These are phyloP conservation scores for Nomada goodeniana DNA, from an alignment of 2,888 invertebrate species.

Conservation along the genomic window DNA sequence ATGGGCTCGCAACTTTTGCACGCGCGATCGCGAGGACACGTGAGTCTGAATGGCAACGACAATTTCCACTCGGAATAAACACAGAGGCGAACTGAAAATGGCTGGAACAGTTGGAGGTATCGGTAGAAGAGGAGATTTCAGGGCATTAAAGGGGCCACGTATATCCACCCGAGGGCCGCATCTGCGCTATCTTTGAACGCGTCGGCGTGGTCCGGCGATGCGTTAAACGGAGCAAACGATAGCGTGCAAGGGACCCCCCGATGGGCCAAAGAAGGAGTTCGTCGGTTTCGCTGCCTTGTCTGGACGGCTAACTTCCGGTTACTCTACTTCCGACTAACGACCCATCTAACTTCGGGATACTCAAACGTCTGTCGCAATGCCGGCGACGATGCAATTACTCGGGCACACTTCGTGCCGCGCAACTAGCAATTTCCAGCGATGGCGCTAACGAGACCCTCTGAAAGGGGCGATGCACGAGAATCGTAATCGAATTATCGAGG, in stretches of 20 bases:
- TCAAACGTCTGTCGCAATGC: constrained; percentile 62
- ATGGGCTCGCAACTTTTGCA: not conserved
- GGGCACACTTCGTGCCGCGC: constrained; percentile 43
- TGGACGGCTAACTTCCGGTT: constrained; percentile 61
- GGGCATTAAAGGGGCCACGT: not conserved
- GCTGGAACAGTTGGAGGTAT: constrained; percentile 16
- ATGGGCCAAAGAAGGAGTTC: constrained; percentile 38
- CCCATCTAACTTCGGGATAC: constrained; percentile 62
- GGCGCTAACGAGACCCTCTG: constrained; percentile 49
- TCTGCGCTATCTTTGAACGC: not conserved
- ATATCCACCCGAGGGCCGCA: not conserved
- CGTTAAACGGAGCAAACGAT: constrained; percentile 52
- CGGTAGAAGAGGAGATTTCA: not conserved
- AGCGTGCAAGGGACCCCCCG: not conserved
- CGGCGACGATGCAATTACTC: constrained; percentile 64
- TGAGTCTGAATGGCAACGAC: not conserved
- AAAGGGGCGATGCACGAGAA: constrained; percentile 29
- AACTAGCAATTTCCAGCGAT: constrained; percentile 60
- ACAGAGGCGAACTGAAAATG: not conserved
- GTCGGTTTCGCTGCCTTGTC: constrained; percentile 20
- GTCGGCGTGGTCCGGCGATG: constrained; percentile 27
- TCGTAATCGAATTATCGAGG: constrained; percentile 59
- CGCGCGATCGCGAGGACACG: not conserved
- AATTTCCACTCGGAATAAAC: not conserved
- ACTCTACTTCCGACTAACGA: constrained; percentile 61